A percentile compares a stretch with the other conserved stretches of the same genome.
Evolutionary conservation across 2,113 vertebrate genomes (phyloP).

Genomic region (Trichechus manatus): DNA sequence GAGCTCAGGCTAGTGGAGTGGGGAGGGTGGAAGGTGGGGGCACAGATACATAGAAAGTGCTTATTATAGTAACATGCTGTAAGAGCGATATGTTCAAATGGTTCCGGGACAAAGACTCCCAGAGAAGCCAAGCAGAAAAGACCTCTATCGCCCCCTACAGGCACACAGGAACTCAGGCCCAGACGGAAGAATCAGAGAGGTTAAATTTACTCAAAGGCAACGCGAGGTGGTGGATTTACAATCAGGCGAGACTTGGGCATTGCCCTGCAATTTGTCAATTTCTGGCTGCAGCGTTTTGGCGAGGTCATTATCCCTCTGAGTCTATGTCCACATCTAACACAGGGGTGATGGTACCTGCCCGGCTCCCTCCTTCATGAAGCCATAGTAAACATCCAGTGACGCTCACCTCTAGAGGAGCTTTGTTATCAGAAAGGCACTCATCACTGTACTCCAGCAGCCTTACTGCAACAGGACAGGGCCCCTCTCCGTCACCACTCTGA

Average conservation of each 20-base stretch:
- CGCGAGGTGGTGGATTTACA: neutral
- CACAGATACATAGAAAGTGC: neutral
- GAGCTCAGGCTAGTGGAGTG: neutral
- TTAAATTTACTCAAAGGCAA: neutral
- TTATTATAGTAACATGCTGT: neutral
- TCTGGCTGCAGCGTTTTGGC: neutral
- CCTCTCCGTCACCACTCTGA: neutral
- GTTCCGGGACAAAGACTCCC: neutral
- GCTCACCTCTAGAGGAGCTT: neutral
- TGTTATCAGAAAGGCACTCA: neutral
- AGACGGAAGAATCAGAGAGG: neutral
- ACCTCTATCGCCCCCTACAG: conserved; percentile 42
- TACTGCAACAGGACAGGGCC: neutral
- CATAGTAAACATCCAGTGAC: neutral
- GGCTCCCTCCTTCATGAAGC: neutral
- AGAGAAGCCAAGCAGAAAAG: neutral
- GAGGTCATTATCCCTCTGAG: neutral
- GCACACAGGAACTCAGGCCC: neutral
- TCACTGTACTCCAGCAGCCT: neutral
- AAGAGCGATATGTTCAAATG: neutral
- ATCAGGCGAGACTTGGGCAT: neutral
- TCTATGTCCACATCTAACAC: neutral
- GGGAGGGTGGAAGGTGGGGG: fast-evolving
- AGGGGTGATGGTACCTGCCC: neutral
- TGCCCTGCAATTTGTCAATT: neutral